Base-by-base conservation (phyloP, 64 coral and sea anemone genomes). In the Pachyseris speciosa region DNA sequence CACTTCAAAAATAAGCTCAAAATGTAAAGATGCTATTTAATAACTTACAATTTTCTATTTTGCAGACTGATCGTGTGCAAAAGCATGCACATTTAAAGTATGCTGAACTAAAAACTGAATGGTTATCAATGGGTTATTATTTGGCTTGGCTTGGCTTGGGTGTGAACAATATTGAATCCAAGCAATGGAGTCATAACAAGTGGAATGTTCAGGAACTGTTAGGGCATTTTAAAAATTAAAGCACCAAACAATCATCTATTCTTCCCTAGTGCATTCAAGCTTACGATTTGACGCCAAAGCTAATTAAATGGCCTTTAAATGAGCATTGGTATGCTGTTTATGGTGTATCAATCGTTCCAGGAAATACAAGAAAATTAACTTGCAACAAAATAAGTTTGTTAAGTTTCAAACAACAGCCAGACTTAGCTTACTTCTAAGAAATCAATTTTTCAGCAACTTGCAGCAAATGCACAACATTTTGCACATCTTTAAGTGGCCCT, bases 201-300 rank as follows among this genome's bases (percentile, higher is more conserved):
- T 26, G 26, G 77, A 81, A 81, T 61, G 51, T 63, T 81, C 77
- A 81, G 27, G 77, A 61, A 60, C 33, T 27, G 55, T 12, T 3
- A 34, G 22, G 31, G 31, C 27, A 61, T 38, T 81, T 60, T 74
- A 74, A 72, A 42, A 9, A 38, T 39, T 36, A 40, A 33, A 68
- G 24, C 29, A 12, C 6, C 2, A 24, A 80, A 59, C 51, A 80
- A 50, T 50, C 9, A 57, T 15, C 11, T 39, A 37, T 40, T 74
- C 70, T 44, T 74, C 15, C 12, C 7, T 11, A 20, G 34, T 16
- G 49, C 77, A 81, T 25, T 61, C 52, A 81, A 41, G 19, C 77
- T 63, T 41, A 40, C 34, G 63, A 57, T 71, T 39, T 61, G 55
- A 81, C 32, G 33, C 20, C 12, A 79, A 80, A 50, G 49, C 22